Base-by-base conservation (phyloP, 2,888 invertebrate species). In the Xylota segnis region DNA sequence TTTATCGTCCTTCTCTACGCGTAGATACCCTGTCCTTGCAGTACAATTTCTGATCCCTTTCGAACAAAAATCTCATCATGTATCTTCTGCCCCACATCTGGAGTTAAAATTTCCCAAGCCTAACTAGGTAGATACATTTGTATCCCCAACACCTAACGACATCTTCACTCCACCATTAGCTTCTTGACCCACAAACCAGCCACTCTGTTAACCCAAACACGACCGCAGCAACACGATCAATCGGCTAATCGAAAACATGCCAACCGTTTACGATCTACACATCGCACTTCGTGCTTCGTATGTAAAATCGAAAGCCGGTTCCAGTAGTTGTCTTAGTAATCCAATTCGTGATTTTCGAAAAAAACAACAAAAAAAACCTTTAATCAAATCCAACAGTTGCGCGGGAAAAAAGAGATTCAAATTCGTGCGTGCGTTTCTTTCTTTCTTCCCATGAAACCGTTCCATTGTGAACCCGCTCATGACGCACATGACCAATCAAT, bases 241-340 rank as follows among this genome's bases (percentile, higher is more conserved):
- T 50, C n/a, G n/a, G 66, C 59, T 66, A 72, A 83, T 78, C 54
- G 66, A 78, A 78, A 72, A 59, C 71, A 78, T 68, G 59, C 14
- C 66, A 78, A 72, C 23, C 66, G 45, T 61, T 68, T 61, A 72
- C 66, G 37, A 66, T 43, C 50, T 47, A 71, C 71, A 77, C 63
- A 54, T 75, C 68, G 23, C 61, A 63, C 45, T 29, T 47, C 9
- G 40, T 58, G 59, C 18, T 59, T 27, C 37, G 56, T 40, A 59
- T 75, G 40, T 40, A 40, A 23, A 61, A 76, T 58, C 68, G 32
- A 70, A 82, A 82, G 76, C 70, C 68, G 37, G 61, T 70, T 70
- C 18, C 59, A 45, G 16, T 43, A 47, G 34, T 52, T 23, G 23
- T 23, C 23, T 23, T 14, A 52, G 34, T 34, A 50, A 58, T 72